Conservation (phyloP, 2,888 invertebrate species). For the Ichneumoninae sp. region DNA sequence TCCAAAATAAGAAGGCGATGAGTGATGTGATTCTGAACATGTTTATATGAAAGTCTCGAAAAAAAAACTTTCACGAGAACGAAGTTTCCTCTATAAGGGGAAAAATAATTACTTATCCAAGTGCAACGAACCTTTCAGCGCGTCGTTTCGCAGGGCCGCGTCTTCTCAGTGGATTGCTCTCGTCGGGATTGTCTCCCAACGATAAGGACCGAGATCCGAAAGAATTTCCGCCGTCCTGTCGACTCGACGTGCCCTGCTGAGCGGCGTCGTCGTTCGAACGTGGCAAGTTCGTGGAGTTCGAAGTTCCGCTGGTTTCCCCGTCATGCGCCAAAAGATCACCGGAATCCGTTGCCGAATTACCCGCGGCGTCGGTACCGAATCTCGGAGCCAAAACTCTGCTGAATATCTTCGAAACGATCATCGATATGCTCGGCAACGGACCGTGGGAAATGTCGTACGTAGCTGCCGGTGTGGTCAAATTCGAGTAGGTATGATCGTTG, state of each 20-base stretch:
- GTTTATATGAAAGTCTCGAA: too few species aligned
- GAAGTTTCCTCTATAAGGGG: background rate
- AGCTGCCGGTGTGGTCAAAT: constrained; percentile 57
- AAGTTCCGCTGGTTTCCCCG: constrained; percentile 8
- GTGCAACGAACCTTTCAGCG: constrained; percentile 30
- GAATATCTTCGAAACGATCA: constrained; percentile 61
- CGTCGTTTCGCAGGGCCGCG: constrained; percentile 21
- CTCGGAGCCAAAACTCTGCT: background rate
- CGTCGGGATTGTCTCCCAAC: background rate
- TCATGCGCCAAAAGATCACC: background rate
- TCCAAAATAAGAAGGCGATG: too few species aligned
- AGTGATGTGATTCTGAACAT: too few species aligned
- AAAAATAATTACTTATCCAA: background rate
- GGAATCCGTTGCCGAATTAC: background rate
- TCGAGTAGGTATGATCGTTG: constrained; percentile 77
- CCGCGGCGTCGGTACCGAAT: background rate
- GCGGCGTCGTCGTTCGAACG: background rate
- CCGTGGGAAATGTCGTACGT: constrained; percentile 43
- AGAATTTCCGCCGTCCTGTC: background rate
- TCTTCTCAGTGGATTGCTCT: background rate
- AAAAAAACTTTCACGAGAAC: too few species aligned
- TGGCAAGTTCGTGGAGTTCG: background rate
- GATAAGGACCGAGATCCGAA: background rate
- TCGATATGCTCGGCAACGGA: constrained; percentile 72
- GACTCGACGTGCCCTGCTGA: background rate